These are phyloP conservation scores for Apostichopus parvimensis DNA, from an alignment of 35 echinoderm and acorn worm genomes.

Conservation along the genomic window DNA sequence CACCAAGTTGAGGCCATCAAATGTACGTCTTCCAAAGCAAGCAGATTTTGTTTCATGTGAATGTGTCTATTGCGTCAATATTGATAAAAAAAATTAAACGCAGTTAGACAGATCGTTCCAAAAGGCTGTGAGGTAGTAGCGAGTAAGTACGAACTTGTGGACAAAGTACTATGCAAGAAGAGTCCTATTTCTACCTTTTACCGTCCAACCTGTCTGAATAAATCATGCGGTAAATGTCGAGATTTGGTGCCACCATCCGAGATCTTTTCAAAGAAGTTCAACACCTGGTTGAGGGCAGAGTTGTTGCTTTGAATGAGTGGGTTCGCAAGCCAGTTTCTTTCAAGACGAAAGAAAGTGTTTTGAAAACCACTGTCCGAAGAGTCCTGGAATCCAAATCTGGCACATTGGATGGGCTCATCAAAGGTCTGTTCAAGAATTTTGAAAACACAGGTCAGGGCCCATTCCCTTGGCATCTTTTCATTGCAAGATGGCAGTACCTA, in stretches of 20 bases:
- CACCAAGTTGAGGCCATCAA: too few species aligned
- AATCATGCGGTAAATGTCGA: too few species aligned
- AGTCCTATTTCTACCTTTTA: too few species aligned
- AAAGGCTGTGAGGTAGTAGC: too few species aligned
- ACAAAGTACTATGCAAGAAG: too few species aligned
- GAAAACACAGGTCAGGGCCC: constrained; percentile 1
- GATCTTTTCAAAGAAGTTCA: neutral
- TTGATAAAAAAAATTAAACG: too few species aligned
- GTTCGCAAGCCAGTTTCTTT: constrained; percentile 9
- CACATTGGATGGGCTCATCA: neutral
- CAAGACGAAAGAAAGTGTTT: neutral
- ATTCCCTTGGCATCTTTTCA: constrained; percentile 25
- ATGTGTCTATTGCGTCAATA: too few species aligned
- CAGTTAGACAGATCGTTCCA: too few species aligned
- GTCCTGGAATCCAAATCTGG: neutral
- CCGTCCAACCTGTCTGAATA: too few species aligned
- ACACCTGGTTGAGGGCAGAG: neutral
- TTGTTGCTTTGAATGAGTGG: neutral
- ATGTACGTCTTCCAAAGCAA: too few species aligned
- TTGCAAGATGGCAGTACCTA: neutral
- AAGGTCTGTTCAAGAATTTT: neutral
- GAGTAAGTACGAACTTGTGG: too few species aligned
- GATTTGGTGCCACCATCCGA: neutral
- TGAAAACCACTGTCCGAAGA: constrained; percentile 23
- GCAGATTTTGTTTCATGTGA: too few species aligned